Percentiles rank a stretch among this genome's conserved stretches.
Evolutionary conservation across 2,797 vertebrate genomes (phyloP).

Genomic region (Gymnoscopelus braueri): DNA sequence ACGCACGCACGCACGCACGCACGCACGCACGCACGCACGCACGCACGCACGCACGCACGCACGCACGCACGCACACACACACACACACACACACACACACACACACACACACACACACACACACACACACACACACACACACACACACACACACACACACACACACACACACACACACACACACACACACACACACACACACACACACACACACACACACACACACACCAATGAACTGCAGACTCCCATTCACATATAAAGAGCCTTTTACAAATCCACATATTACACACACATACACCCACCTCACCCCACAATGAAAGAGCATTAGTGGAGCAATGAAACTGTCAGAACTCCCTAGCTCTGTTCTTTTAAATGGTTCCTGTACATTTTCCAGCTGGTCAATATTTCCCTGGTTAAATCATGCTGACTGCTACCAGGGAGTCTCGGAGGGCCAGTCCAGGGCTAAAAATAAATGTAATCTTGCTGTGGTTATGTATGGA

Average conservation of each 20-base stretch:
- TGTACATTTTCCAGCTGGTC: slow-evolving; percentile 70
- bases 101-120: background rate
- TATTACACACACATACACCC: slow-evolving; percentile 15
- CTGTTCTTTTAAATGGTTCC: slow-evolving; percentile 48
- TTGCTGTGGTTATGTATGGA: slow-evolving; percentile 47
- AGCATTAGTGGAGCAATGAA: slow-evolving; percentile 43
- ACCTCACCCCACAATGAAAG: slow-evolving; percentile 35
- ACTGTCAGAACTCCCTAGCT: slow-evolving; percentile 33
- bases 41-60: background rate
- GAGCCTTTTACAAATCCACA: too few relatives aligned
- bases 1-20: background rate
- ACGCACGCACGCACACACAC: background rate
- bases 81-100: background rate
- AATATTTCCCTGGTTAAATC: slow-evolving; percentile 66
- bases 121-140: slow-evolving; percentile 7
- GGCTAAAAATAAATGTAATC: slow-evolving; percentile 60
- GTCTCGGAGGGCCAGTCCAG: slow-evolving; percentile 21
- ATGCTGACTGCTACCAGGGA: slow-evolving; percentile 33
- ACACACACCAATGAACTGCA: background rate
- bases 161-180: background rate
- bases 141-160: background rate
- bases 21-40: slow-evolving; percentile 2
- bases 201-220: slow-evolving; percentile 4
- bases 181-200: background rate
- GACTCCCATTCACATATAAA: too few relatives aligned